These are phyloP conservation scores for Vulpes ferrilata DNA, from an alignment of 2,113 vertebrate species.

Conservation along the genomic window DNA sequence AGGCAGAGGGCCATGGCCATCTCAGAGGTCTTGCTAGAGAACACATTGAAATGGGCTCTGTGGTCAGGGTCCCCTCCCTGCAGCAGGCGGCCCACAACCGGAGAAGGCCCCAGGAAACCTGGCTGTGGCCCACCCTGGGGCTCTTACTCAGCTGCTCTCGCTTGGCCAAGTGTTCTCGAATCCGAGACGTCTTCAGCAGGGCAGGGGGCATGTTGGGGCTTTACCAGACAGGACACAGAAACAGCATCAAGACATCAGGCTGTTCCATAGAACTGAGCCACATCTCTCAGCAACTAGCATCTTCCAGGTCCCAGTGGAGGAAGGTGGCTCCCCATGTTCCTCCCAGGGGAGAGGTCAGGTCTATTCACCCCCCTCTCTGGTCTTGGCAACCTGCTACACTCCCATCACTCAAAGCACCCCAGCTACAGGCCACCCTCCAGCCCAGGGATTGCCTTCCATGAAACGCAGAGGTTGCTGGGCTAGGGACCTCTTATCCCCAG, in stretches of 20 bases:
- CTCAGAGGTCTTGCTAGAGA: background rate
- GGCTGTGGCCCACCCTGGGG: background rate
- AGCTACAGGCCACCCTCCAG: background rate
- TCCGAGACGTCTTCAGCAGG: constrained; percentile 84
- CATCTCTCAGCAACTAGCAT: accelerated
- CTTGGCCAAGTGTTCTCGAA: constrained; percentile 84
- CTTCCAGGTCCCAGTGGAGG: background rate
- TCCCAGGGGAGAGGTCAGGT: background rate
- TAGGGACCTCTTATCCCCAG: background rate
- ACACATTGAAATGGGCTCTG: background rate
- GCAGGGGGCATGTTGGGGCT: constrained; percentile 72
- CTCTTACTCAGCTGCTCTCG: constrained; percentile 89
- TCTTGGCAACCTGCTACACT: background rate
- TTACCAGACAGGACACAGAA: background rate
- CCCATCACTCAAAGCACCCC: background rate
- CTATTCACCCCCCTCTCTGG: background rate
- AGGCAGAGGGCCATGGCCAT: no score
- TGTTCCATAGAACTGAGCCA: background rate
- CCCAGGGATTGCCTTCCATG: background rate
- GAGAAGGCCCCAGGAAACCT: background rate
- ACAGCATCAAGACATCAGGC: accelerated
- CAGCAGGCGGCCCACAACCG: no score
- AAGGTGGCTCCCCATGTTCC: background rate
- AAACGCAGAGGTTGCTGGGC: background rate
- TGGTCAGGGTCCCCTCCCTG: background rate